Base-by-base conservation (phyloP, 2,888 invertebrate genomes). In the Slavum lentiscoides region DNA sequence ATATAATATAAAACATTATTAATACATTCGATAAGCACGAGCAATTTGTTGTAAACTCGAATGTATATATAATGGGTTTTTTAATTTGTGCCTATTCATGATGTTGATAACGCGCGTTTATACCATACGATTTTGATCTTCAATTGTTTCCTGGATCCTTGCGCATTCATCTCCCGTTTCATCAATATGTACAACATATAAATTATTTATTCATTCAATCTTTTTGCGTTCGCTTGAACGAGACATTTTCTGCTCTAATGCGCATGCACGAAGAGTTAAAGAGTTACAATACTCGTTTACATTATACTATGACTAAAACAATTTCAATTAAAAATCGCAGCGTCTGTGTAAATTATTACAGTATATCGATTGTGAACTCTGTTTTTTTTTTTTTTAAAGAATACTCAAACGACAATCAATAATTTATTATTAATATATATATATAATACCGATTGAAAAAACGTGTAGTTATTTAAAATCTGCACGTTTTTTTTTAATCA, bases 61-160 rank as follows among this genome's bases (percentile, higher is more conserved):
- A 58, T 11, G 49, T 49, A 6, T 30, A 43, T 43, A n/a, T 70
- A 70, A 70, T 58, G 58, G 21, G 58, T 37, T 58, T 58, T 13
- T 70, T 58, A 13, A 70, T 49, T 49, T 49, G 13, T n/a, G 58
- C 58, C 58, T 70, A 58, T 70, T 70, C 58, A 58, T 39, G 37
- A 58, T 70, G 70, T 70, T 58, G 11, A 55, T 37, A 39, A 58
- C 39, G 37, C 39, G 37, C 9, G n/a, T 58, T 58, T 43, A 23
- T 19, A 43, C 11, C 39, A 61, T 23, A 30, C 30, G 61, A 73
- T 73, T 73, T 73, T 73, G 11, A 73, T 73, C 59, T 73, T 59
- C 61, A 61, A 73, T 73, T 73, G 72, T 61, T 73, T 73, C 43
- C 11, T 11, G 43, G 7, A 43, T 23, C 61, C 61, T 73, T 53